Percentiles rank a stretch among this genome's conserved stretches.
phyloP scores from a whole-genome alignment of 2,888 invertebrate genomes.

The Pyrrhia umbra region DNA sequence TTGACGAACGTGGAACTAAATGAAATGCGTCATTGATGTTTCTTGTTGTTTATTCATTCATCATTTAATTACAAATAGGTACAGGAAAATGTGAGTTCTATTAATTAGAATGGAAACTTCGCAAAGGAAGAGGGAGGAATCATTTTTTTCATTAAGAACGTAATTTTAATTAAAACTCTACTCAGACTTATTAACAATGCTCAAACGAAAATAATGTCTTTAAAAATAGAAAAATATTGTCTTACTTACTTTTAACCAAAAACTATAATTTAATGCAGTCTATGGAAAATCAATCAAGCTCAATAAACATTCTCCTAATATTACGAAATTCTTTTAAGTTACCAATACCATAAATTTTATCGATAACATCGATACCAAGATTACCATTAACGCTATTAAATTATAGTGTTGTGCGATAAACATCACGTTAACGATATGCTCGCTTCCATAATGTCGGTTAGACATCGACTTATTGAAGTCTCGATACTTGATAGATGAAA shows the following conservation, averaged over 20 bases:
- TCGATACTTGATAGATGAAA: conserved; percentile 24
- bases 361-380: conserved; percentile 21
- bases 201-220: not conserved
- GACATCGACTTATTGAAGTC: conserved; percentile 10
- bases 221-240: not conserved
- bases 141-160: not conserved
- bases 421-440: conserved; percentile 25
- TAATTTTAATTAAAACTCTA: not conserved
- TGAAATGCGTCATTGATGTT: conserved; percentile 40
- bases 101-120: conserved; percentile 11
- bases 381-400: conserved; percentile 33
- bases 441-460: conserved; percentile 22
- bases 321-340: not conserved
- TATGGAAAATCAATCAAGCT: conserved; percentile 6
- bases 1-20: not conserved
- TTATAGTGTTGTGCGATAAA: conserved; percentile 34
- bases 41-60: conserved; percentile 19
- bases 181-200: not conserved
- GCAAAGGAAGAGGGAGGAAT: not conserved
- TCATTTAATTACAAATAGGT: not conserved
- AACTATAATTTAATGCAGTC: not conserved
- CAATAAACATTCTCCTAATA: not conserved
- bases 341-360: not conserved
- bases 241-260: not conserved
- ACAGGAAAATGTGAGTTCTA: conserved; percentile 24